Percentiles rank a stretch among this genome's conserved stretches.
phyloP scores from a whole-genome alignment of 2,113 vertebrate species.

The Nannospalax galili region DNA sequence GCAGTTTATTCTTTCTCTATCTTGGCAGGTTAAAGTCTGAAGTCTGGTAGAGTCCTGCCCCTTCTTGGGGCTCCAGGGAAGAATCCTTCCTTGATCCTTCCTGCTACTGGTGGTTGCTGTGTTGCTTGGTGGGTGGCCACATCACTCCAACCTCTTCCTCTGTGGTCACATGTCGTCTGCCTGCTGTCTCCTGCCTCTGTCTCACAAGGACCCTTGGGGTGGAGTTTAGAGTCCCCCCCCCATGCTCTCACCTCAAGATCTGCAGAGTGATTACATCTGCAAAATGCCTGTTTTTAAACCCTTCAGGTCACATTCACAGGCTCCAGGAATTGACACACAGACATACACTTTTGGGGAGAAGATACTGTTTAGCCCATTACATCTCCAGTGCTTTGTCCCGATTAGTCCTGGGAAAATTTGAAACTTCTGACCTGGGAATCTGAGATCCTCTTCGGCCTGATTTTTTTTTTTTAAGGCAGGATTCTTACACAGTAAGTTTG shows the following conservation, averaged over 20 bases:
- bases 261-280: neutral
- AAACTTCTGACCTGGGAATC: no score
- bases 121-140: neutral
- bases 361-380: neutral
- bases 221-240: no score
- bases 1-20: no score
- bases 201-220: neutral
- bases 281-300: neutral
- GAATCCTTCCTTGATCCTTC: neutral
- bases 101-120: neutral
- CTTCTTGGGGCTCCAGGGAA: no score
- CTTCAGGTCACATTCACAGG: no score
- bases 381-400: rapidly evolving
- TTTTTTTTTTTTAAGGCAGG: neutral
- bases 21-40: no score
- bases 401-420: neutral
- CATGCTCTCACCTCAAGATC: no score
- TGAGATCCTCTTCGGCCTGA: neutral
- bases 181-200: neutral
- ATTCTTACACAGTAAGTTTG: neutral
- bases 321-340: neutral
- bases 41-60: no score
- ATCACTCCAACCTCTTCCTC: neutral
- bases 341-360: neutral
- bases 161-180: rapidly evolving